phyloP scores from a whole-genome alignment of 2,888 invertebrate genomes.

The Caenorhabditis sp. region DNA sequence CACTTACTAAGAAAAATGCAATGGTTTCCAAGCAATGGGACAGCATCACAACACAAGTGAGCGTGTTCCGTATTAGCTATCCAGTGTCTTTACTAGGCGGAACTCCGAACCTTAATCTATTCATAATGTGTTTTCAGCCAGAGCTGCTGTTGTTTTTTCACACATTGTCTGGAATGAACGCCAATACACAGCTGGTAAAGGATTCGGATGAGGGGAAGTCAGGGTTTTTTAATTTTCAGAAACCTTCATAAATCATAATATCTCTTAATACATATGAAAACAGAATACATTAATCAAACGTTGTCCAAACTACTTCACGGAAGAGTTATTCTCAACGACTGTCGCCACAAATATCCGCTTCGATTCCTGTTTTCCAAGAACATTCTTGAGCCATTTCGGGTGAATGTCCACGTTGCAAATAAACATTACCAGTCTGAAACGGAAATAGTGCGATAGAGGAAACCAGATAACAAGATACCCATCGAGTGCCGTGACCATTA shows the following conservation, averaged over 20 bases:
- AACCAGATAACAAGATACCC: conserved; percentile 2
- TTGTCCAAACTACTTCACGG: not conserved
- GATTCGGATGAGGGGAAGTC: too few relatives aligned
- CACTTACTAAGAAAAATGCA: not conserved
- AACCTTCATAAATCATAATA: too few relatives aligned
- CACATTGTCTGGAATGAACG: not conserved
- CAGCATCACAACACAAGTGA: conserved; percentile 10
- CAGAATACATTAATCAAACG: too few relatives aligned
- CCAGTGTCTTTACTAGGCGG: not conserved
- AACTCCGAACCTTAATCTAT: too few relatives aligned
- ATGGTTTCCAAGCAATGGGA: not conserved
- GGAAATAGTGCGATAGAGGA: not conserved
- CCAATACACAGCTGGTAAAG: conserved; percentile 13
- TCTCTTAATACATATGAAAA: too few relatives aligned
- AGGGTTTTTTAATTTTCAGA: too few relatives aligned
- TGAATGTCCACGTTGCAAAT: conserved; percentile 30
- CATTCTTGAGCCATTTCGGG: conserved; percentile 24
- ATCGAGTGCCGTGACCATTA: conserved; percentile 15
- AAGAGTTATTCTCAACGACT: not conserved
- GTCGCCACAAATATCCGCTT: not conserved
- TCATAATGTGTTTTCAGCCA: too few relatives aligned
- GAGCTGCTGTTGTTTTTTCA: conserved; percentile 5
- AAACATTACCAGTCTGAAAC: conserved; percentile 22
- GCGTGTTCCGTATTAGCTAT: too few relatives aligned
- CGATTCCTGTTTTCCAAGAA: not conserved